These are phyloP conservation scores for Eupeodes latifasciatus DNA, from an alignment of 2,888 invertebrate genomes.

Conservation along the genomic window DNA sequence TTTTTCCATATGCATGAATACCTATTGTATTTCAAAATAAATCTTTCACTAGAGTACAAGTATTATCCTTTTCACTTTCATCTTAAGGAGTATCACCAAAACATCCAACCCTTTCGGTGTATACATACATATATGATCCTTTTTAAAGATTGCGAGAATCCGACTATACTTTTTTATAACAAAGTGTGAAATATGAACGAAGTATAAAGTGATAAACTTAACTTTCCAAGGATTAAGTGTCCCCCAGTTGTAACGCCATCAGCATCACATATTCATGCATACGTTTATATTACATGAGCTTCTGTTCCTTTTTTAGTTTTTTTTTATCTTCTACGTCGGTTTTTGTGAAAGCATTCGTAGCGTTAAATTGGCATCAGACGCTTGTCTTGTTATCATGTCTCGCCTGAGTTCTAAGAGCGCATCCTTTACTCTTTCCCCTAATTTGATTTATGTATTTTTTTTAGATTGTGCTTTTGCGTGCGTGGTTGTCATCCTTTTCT, in stretches of 20 bases:
- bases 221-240: conserved; percentile 73
- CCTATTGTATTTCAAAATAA: conserved; percentile 7
- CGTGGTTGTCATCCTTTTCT: conserved; percentile 10
- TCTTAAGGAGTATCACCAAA: conserved; percentile 24
- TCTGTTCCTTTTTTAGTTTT: conserved; percentile 42
- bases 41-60: conserved; percentile 4
- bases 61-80: conserved; percentile 41
- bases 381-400: conserved; percentile 75
- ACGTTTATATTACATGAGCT: conserved; percentile 68
- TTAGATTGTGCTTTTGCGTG: conserved; percentile 22
- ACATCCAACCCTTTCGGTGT: conserved; percentile 22
- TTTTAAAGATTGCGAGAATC: conserved; percentile 56
- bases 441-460: conserved; percentile 67
- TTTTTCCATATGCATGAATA: background rate
- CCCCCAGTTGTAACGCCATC: conserved; percentile 41
- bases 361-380: conserved; percentile 74
- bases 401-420: conserved; percentile 63
- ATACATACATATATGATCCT: conserved; percentile 61
- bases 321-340: conserved; percentile 53
- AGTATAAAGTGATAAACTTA: conserved; percentile 63
- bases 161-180: conserved; percentile 37
- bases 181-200: conserved; percentile 64
- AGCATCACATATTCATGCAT: conserved; percentile 53
- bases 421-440: conserved; percentile 62
- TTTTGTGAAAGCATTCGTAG: conserved; percentile 66